Evolutionary conservation across 2,888 invertebrate genomes (phyloP), one percentile per base, ranked within the genome.

Genomic region (Agapetus fuscipes): DNA sequence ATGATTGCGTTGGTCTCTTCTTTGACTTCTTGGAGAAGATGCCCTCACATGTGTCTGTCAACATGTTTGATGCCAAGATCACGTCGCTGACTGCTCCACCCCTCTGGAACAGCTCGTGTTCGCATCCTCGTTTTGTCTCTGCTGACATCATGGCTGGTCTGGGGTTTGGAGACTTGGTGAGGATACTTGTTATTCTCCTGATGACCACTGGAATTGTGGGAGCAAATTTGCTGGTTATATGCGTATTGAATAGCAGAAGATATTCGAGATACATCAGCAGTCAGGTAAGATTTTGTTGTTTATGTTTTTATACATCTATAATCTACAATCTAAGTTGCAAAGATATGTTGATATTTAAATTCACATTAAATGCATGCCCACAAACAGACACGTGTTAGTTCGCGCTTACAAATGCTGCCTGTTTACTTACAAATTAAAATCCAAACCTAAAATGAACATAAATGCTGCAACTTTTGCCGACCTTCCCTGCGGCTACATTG

Each of bases 181-280:
- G 86, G 56, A 85, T 86, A 0, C 66, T 83, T 46, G 73, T 88
- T 51, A 82, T 88, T 52, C 71, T 88, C 44, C 62, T 81, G 3
- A 66, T 88, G 45, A 84, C 87, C 26, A 71, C 83, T 57, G 83
- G 84, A 26, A 85, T 88, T 48, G 77, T 88, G 28, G 76, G 80
- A 20, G 84, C 87, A 29, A 89, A 89, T 58, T 69, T 84, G 32
- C 67, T 87, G 44, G 76, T 88, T 17, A 86, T 88, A 50, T 76
- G 85, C 52, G 87, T 88, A 33, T 76, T 89, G 54, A 89, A 88
- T 62, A 87, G 84, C 60, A 72, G 85, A 35, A 72, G 84, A 46
- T 87, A 86, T 59, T 78, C 84, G 54, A 84, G 85, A 56, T 87
- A 86, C 56, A 87, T 89, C 52, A 87, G 87, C 57, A 83, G 86